Evolutionary conservation across 2,888 invertebrate genomes (phyloP).

Genomic region (Odontomyia ornata): DNA sequence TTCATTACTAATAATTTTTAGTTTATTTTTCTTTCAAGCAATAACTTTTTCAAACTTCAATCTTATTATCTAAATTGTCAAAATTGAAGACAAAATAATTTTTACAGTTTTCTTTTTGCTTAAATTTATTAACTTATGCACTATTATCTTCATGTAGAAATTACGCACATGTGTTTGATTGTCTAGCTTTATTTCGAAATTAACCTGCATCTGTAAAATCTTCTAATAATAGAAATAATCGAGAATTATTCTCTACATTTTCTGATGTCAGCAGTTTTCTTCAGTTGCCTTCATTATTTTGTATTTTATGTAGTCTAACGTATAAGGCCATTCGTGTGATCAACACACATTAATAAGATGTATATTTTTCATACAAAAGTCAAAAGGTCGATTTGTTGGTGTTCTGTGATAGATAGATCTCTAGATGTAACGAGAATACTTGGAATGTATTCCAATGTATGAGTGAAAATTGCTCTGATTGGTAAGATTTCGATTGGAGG

Average conservation of each 20-base stretch:
- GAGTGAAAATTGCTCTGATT: conserved; percentile 6
- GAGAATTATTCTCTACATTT: conserved; percentile 8
- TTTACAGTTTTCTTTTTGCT: not conserved
- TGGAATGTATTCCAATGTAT: not conserved
- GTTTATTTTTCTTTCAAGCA: conserved; percentile 14
- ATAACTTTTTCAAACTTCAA: conserved; percentile 37
- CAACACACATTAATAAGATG: conserved; percentile 19
- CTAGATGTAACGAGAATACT: not conserved
- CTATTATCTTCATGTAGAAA: conserved; percentile 11
- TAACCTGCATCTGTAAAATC: not conserved
- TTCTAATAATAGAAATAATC: not conserved
- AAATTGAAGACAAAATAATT: not conserved
- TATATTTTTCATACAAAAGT: conserved; percentile 26
- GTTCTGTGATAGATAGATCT: conserved; percentile 43
- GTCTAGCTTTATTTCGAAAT: conserved; percentile 6
- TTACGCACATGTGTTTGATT: conserved; percentile 14
- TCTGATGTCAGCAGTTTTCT: conserved; percentile 36
- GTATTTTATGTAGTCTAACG: conserved; percentile 8
- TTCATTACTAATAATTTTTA: not conserved
- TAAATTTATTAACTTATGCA: conserved; percentile 34
- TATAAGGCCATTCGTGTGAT: conserved; percentile 32
- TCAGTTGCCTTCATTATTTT: conserved; percentile 20
- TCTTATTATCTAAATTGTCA: conserved; percentile 16
- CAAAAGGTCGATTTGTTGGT: conserved; percentile 33
- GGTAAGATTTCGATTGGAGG: not conserved